phyloP scores from a whole-genome alignment of 2,797 vertebrate species.

The Thripadectes ignobilis region DNA sequence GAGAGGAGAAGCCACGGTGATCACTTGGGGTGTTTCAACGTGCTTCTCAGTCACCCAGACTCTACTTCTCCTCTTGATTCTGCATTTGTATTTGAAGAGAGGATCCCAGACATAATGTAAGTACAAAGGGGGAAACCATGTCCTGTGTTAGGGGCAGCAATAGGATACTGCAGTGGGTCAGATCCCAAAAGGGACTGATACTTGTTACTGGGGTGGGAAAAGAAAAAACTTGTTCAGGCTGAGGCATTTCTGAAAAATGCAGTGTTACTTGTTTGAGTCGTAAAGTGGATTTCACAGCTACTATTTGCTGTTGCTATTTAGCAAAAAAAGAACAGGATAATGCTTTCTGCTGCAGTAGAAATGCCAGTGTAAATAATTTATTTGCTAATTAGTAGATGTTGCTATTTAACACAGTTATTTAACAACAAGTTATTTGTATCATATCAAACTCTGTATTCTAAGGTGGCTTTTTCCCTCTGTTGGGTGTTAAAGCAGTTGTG shows the following conservation, averaged over 20 bases:
- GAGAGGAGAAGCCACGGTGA: constrained; percentile 29
- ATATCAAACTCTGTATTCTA: neutral
- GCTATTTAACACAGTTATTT: neutral
- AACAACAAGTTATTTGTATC: constrained; percentile 3
- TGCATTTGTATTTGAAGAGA: constrained; percentile 12
- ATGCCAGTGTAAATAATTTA: neutral
- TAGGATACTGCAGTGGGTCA: neutral
- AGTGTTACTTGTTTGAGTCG: neutral
- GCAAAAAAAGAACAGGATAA: neutral
- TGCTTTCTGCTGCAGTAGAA: neutral
- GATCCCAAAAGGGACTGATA: neutral
- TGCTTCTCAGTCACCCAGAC: neutral
- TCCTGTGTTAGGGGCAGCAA: neutral
- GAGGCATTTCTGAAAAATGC: neutral
- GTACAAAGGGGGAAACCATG: constrained; percentile 39
- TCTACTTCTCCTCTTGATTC: neutral
- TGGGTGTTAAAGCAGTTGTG: neutral
- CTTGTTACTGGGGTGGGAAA: neutral
- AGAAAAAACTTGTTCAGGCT: neutral
- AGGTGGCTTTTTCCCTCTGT: neutral
- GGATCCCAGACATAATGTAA: constrained; percentile 43
- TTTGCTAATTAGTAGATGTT: neutral
- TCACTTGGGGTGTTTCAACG: constrained; percentile 8
- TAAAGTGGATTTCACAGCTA: constrained; percentile 16
- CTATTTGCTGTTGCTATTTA: neutral